Percentiles rank a stretch among this genome's conserved stretches.
phyloP scores from a whole-genome alignment of 2,888 invertebrate species.

The Callyntrura guangdongensis region DNA sequence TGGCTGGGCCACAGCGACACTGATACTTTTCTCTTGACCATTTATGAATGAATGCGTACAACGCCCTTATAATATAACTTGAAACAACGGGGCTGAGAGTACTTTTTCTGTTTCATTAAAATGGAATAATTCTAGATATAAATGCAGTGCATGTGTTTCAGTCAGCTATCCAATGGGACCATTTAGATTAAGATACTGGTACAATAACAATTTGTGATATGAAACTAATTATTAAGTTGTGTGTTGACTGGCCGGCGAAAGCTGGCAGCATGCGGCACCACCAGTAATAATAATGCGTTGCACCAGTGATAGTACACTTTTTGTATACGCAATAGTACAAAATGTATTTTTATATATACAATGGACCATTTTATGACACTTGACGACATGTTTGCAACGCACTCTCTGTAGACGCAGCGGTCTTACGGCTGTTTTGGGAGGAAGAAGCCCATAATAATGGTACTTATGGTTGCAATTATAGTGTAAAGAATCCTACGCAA shows the following conservation, averaged over 20 bases:
- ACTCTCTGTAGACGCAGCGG: background rate
- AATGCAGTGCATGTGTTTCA: background rate
- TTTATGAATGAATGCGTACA: conserved; percentile 59
- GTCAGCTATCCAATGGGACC: background rate
- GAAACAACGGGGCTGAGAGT: conserved; percentile 1
- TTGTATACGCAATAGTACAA: background rate
- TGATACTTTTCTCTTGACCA: conserved; percentile 56
- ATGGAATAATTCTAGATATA: conserved; percentile 52
- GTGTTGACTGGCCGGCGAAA: background rate
- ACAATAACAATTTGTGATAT: conserved; percentile 57
- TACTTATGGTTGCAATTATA: background rate
- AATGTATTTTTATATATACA: conserved; percentile 4
- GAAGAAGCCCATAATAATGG: background rate
- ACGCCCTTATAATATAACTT: conserved; percentile 60
- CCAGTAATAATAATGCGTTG: background rate
- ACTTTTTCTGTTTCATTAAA: conserved; percentile 55
- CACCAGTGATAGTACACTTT: background rate
- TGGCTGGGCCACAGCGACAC: conserved; percentile 10
- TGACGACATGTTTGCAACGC: conserved; percentile 38
- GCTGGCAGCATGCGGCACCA: background rate
- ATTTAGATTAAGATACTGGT: conserved; percentile 44
- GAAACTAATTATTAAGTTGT: conserved; percentile 37
- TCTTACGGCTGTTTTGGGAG: background rate
- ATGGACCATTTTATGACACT: conserved; percentile 46
- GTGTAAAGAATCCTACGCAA: conserved; percentile 19